Conservation (phyloP, 2,797 vertebrate genomes). For the Diceros bicornis region DNA sequence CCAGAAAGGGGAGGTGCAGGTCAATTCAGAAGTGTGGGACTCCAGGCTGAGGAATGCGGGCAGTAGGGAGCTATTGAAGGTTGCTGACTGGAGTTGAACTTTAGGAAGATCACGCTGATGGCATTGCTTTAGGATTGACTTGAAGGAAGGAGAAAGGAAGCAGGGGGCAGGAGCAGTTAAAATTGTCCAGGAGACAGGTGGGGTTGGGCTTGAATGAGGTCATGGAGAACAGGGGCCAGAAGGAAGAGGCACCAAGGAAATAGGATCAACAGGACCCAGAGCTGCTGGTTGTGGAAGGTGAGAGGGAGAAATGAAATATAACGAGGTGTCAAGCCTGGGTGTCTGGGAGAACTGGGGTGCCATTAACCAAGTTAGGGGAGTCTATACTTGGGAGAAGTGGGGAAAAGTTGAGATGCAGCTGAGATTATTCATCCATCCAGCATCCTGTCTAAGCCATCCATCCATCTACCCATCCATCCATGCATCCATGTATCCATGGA, state of each 20-base stretch:
- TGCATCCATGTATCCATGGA: too few species aligned
- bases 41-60: background rate
- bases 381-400: background rate
- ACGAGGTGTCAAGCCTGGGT: background rate
- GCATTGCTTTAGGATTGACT: background rate
- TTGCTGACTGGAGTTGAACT: background rate
- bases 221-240: background rate
- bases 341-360: background rate
- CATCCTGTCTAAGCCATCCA: background rate
- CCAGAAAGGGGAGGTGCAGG: background rate
- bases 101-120: background rate
- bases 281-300: background rate
- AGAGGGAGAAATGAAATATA: background rate
- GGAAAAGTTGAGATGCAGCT: background rate
- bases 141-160: background rate
- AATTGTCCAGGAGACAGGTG: background rate
- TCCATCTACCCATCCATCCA: too few species aligned
- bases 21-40: accelerated
- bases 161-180: background rate
- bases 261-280: background rate
- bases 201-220: background rate
- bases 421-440: conserved; percentile 16
- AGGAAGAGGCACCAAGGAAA: background rate
- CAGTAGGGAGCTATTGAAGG: background rate
- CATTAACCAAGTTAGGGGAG: background rate